A percentile compares a stretch with the other conserved stretches of the same genome.
These are phyloP conservation scores for Mylabris sibirica DNA, from an alignment of 2,888 invertebrate species.

Conservation along the genomic window DNA sequence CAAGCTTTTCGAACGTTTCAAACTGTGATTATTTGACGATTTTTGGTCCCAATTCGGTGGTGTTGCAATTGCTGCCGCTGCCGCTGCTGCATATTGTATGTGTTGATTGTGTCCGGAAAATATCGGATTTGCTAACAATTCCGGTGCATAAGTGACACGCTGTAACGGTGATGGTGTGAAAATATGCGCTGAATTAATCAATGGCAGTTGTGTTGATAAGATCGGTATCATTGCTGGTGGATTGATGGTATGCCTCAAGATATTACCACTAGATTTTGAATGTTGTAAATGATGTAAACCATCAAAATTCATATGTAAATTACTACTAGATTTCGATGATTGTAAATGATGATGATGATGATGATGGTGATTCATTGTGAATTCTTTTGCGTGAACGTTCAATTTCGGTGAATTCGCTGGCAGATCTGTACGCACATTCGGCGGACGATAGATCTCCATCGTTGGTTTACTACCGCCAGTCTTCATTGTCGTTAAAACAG, in stretches of 20 bases:
- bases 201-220: conserved; percentile 46
- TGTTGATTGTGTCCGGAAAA: conserved; percentile 62
- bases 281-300: conserved; percentile 58
- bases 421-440: conserved; percentile 64
- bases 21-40: conserved; percentile 37
- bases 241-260: conserved; percentile 67
- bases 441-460: conserved; percentile 88
- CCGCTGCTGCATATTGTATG: conserved; percentile 28
- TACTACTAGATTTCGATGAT: conserved; percentile 58
- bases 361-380: conserved; percentile 74
- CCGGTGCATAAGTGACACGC: conserved; percentile 45
- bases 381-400: conserved; percentile 90
- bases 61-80: conserved; percentile 36
- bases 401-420: conserved; percentile 64
- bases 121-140: conserved; percentile 53
- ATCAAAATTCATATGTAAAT: conserved; percentile 51
- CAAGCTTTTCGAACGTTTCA: conserved; percentile 84
- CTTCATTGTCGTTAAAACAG: conserved; percentile 64
- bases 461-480: conserved; percentile 76
- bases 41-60: conserved; percentile 52
- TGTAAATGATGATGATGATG: conserved; percentile 59
- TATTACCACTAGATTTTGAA: conserved; percentile 69
- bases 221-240: conserved; percentile 53
- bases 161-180: conserved; percentile 39
- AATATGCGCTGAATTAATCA: conserved; percentile 34